These are phyloP conservation scores for Syrrhaptes paradoxus DNA, from an alignment of 2,113 vertebrate genomes.

Conservation along the genomic window DNA sequence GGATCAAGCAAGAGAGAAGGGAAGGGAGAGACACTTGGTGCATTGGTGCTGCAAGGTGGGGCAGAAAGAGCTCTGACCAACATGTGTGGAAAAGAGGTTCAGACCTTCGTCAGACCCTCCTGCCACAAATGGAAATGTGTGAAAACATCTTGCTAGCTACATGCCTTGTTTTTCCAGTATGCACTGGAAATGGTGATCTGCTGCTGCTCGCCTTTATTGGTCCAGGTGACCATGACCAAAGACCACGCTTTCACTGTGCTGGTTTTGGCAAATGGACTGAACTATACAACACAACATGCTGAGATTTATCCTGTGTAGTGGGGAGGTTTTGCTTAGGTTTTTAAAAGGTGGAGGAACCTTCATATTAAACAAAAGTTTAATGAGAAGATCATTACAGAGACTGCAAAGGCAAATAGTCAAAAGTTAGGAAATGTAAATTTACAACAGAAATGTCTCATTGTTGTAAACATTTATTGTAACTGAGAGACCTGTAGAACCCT, in stretches of 20 bases:
- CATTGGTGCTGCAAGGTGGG: not conserved
- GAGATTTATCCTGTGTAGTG: not conserved
- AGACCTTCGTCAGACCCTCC: not conserved
- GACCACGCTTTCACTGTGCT: rapidly evolving
- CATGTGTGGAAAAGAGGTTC: not conserved
- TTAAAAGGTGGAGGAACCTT: not conserved
- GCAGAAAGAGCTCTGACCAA: not conserved
- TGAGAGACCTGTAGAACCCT: not conserved
- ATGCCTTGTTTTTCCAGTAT: not conserved
- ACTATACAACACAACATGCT: not conserved
- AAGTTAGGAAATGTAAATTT: not conserved
- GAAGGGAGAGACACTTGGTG: not conserved
- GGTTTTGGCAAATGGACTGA: not conserved
- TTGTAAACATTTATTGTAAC: not conserved
- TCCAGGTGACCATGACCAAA: not conserved
- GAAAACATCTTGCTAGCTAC: not conserved
- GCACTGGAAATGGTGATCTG: not conserved
- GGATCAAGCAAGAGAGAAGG: not conserved
- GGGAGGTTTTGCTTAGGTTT: not conserved
- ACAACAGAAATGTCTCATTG: not conserved
- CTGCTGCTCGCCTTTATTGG: not conserved
- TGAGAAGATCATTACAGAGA: not conserved
- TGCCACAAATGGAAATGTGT: not conserved
- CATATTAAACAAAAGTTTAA: not conserved
- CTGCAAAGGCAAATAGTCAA: not conserved